phyloP scores from a whole-genome alignment of 2,113 vertebrate genomes.

The Zonotrichia leucophrys region DNA sequence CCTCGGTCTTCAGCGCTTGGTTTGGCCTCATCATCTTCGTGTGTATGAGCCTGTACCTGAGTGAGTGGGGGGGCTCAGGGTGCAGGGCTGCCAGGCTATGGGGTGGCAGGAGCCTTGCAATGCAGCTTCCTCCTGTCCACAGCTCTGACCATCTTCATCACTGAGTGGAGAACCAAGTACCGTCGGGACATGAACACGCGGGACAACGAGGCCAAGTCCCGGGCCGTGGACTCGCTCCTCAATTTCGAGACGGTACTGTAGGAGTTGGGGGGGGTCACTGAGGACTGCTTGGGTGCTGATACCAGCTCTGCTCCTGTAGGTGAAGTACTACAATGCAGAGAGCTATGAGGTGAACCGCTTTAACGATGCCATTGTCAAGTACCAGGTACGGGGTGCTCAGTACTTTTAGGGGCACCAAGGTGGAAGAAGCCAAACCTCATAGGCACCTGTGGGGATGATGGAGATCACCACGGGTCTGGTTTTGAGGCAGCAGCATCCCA shows the following conservation, averaged over 20 bases:
- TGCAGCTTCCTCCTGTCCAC: not conserved
- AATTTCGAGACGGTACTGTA: slow-evolving; percentile 93
- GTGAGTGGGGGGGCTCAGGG: slow-evolving; percentile 74
- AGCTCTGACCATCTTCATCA: slow-evolving; percentile 93
- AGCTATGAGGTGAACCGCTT: slow-evolving; percentile 88
- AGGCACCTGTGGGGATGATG: not conserved
- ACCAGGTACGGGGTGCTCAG: slow-evolving; percentile 77
- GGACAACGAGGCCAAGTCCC: slow-evolving; percentile 89
- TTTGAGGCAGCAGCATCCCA: not conserved
- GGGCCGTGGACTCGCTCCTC: slow-evolving; percentile 91
- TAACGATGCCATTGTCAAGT: slow-evolving; percentile 86
- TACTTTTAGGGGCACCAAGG: not conserved
- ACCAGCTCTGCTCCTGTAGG: slow-evolving; percentile 67
- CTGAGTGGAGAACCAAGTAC: slow-evolving; percentile 95
- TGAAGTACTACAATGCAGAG: slow-evolving; percentile 96
- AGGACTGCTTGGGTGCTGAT: not conserved
- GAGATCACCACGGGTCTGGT: not conserved
- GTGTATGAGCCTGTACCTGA: slow-evolving; percentile 93
- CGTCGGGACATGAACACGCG: slow-evolving; percentile 89
- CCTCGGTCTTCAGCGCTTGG: slow-evolving; percentile 91
- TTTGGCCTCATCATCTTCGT: slow-evolving; percentile 94
- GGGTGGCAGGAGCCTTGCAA: rapidly evolving
- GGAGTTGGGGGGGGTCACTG: not conserved
- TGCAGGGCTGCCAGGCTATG: not conserved
- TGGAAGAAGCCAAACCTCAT: not conserved